Percentiles rank a stretch among this genome's conserved stretches.
phyloP scores from a whole-genome alignment of 2,888 invertebrate genomes.

The Erebia epiphron region DNA sequence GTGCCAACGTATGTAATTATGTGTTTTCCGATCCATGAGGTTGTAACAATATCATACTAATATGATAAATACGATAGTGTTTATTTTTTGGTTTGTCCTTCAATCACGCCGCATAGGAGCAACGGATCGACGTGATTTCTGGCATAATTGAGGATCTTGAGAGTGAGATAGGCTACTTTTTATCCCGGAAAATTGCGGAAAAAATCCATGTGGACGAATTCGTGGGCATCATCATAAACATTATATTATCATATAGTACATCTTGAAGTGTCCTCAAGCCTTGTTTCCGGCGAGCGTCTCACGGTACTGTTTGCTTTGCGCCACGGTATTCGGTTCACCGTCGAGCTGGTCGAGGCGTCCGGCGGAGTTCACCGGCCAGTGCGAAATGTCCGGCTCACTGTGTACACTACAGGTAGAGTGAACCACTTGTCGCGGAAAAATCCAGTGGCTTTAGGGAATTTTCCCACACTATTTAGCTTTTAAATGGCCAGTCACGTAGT shows the following conservation, averaged over 20 bases:
- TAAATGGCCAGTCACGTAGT: conserved; percentile 11
- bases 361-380: conserved; percentile 62
- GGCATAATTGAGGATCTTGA: no score
- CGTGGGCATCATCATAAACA: no score
- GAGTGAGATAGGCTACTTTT: no score
- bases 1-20: no score
- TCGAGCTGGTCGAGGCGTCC: conserved; percentile 46
- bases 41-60: no score
- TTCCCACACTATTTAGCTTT: conserved; percentile 16
- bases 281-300: conserved; percentile 57
- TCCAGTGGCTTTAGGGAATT: conserved; percentile 15
- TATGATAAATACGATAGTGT: no score
- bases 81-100: no score
- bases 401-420: conserved; percentile 16
- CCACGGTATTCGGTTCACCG: conserved; percentile 61
- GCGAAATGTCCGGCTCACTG: conserved; percentile 54
- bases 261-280: conserved; percentile 48
- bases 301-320: conserved; percentile 62
- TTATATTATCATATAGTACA: not conserved
- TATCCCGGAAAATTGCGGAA: no score
- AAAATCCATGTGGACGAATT: no score
- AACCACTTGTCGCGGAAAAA: conserved; percentile 13
- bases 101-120: no score
- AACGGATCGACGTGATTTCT: no score
- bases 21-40: no score